These are phyloP conservation scores for Candoia aspera DNA, from an alignment of 2,113 vertebrate species.

Conservation along the genomic window DNA sequence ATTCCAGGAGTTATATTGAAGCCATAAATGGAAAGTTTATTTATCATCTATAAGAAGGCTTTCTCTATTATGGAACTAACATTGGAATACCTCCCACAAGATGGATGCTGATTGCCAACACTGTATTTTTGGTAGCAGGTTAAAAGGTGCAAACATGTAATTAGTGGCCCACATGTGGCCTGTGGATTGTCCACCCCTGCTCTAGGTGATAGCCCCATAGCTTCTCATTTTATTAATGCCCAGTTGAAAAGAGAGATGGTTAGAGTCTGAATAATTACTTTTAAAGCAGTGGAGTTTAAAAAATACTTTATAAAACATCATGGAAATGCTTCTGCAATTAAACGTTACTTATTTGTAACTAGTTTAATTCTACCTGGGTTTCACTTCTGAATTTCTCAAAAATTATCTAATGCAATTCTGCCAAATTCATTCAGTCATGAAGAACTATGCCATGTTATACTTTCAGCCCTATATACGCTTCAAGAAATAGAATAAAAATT, in stretches of 20 bases:
- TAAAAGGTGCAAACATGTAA: neutral
- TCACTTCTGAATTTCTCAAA: neutral
- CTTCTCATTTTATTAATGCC: neutral
- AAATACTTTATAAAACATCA: neutral
- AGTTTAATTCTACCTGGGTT: neutral
- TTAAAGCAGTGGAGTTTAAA: neutral
- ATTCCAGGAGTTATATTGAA: neutral
- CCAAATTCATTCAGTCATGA: neutral
- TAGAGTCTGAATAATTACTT: neutral
- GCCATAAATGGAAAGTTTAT: neutral
- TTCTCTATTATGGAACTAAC: neutral
- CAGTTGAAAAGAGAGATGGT: neutral
- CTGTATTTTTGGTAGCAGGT: neutral
- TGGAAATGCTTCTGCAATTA: neutral
- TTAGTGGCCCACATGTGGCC: neutral
- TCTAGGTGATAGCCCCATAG: neutral
- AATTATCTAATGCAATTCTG: neutral
- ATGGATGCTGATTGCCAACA: neutral
- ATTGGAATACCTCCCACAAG: neutral
- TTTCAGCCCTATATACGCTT: neutral
- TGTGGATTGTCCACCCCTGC: neutral
- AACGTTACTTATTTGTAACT: neutral
- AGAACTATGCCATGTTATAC: neutral
- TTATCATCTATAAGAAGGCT: neutral
- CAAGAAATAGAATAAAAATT: neutral